A percentile compares a stretch with the other conserved stretches of the same genome.
phyloP scores from a whole-genome alignment of 2,113 vertebrate genomes.

The Rhea americana region DNA sequence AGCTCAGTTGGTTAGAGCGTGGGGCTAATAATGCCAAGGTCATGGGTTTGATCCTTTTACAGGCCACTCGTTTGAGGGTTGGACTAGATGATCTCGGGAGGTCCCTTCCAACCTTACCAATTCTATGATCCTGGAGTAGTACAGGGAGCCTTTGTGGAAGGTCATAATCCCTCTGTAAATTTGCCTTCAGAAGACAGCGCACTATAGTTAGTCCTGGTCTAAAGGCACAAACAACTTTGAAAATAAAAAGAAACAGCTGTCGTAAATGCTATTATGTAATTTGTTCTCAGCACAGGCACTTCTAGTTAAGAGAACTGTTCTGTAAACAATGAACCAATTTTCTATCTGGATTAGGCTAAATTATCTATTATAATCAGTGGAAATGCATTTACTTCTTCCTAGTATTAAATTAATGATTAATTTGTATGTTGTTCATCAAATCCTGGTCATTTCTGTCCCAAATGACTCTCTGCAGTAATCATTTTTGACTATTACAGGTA shows the following conservation, averaged over 20 bases:
- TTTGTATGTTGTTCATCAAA: neutral
- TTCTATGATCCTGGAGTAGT: neutral
- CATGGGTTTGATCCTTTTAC: too few relatives aligned
- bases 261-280: neutral
- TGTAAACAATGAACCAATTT: neutral
- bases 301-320: neutral
- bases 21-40: too few relatives aligned
- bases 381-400: neutral
- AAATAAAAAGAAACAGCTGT: neutral
- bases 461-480: neutral
- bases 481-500: slow-evolving; percentile 70
- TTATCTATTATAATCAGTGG: neutral
- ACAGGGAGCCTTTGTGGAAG: neutral
- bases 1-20: too few relatives aligned
- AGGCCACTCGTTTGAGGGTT: too few relatives aligned
- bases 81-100: too few relatives aligned
- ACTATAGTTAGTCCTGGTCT: neutral
- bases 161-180: neutral
- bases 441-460: neutral
- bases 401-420: neutral
- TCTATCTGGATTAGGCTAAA: neutral
- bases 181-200: neutral
- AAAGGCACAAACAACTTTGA: neutral
- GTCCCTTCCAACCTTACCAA: too few relatives aligned
- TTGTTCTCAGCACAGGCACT: neutral